A percentile compares a stretch with the other conserved stretches of the same genome.
Conservation (phyloP, 2,888 invertebrate species). For the Ormia ochracea region DNA sequence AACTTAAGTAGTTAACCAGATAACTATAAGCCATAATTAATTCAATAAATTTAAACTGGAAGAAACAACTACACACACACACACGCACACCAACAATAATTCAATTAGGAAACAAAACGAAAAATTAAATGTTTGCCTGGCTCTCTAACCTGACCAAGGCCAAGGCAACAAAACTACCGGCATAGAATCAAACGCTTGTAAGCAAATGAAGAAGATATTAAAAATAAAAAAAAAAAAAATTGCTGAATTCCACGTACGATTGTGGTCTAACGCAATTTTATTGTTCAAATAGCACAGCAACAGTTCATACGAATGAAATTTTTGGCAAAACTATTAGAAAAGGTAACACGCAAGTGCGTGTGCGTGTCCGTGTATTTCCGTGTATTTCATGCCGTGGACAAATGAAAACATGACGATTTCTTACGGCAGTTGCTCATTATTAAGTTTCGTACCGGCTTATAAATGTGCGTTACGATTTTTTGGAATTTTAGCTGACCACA, state of each 20-base stretch:
- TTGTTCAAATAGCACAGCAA: background rate
- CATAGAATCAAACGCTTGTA: background rate
- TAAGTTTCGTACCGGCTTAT: background rate
- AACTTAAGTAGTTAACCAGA: conserved; percentile 18
- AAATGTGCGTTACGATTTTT: background rate
- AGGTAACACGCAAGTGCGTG: conserved; percentile 52
- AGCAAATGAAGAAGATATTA: background rate
- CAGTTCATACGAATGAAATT: background rate
- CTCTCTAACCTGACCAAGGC: conserved; percentile 47
- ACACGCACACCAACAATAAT: background rate
- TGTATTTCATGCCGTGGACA: conserved; percentile 3
- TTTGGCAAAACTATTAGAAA: conserved; percentile 44
- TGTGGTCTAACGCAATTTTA: background rate
- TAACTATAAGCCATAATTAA: conserved; percentile 6
- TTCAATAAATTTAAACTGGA: background rate
- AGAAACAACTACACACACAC: background rate
- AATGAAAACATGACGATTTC: conserved; percentile 25
- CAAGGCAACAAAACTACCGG: conserved; percentile 37
- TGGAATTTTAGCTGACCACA: background rate
- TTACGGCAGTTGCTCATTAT: conserved; percentile 26
- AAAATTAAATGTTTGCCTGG: background rate
- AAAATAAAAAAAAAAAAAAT: background rate
- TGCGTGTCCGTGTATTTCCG: background rate
- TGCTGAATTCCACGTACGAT: background rate
- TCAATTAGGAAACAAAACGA: conserved; percentile 19